A percentile compares a stretch with the other conserved stretches of the same genome.
These are phyloP conservation scores for Laterallus jamaicensis DNA, from an alignment of 2,113 vertebrate genomes.

Conservation along the genomic window DNA sequence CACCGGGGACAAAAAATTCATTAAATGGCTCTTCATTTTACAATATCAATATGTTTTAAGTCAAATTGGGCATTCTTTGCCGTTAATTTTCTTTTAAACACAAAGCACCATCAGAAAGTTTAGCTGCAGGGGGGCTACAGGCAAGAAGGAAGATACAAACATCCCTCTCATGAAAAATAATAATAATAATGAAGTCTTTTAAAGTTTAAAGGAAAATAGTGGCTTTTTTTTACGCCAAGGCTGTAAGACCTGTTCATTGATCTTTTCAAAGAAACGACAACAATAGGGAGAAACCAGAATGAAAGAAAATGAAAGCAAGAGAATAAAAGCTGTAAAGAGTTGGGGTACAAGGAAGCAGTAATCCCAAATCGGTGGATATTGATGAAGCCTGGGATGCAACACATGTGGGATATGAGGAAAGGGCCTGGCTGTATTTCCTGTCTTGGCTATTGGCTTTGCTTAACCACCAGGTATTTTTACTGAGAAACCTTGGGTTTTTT, in stretches of 20 bases:
- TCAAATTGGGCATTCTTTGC: constrained; percentile 68
- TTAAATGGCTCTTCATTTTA: constrained; percentile 64
- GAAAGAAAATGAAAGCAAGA: constrained; percentile 61
- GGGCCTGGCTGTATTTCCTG: neutral
- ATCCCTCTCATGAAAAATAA: constrained; percentile 13
- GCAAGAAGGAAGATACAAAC: constrained; percentile 62
- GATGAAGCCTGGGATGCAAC: neutral
- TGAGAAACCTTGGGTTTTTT: neutral
- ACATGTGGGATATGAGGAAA: rapidly evolving
- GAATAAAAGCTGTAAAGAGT: constrained; percentile 56
- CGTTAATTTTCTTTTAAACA: constrained; percentile 70
- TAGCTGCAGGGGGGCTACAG: constrained; percentile 63
- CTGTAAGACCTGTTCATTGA: constrained; percentile 67
- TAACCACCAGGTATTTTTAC: neutral
- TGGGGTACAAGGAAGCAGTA: neutral
- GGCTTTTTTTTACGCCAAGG: constrained; percentile 50
- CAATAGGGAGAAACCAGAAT: constrained; percentile 44
- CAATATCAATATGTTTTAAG: constrained; percentile 72
- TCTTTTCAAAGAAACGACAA: constrained; percentile 63
- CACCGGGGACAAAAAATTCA: constrained; percentile 65
- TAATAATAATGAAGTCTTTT: constrained; percentile 63
- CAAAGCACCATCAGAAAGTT: constrained; percentile 62
- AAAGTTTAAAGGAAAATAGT: constrained; percentile 69
- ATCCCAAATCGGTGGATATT: constrained; percentile 9
- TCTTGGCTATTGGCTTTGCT: neutral